Percentiles rank a stretch among this genome's conserved stretches.
phyloP scores from a whole-genome alignment of 2,888 invertebrate genomes.

The Meiosimyza platycephala region DNA sequence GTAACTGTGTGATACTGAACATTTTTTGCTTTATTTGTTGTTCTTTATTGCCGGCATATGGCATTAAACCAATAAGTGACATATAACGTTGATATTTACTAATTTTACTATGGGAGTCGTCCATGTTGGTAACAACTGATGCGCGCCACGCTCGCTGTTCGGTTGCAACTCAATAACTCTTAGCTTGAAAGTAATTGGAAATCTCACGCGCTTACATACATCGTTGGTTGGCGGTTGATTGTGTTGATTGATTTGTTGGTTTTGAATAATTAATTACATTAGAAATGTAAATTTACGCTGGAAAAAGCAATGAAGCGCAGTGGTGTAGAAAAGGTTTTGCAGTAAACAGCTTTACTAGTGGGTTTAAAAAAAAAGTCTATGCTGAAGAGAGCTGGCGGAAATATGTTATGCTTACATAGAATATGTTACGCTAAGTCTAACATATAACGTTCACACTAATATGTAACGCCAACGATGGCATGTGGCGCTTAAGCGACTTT shows the following conservation, averaged over 20 bases:
- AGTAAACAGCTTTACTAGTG: too few species aligned
- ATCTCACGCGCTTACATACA: not conserved
- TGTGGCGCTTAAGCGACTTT: too few species aligned
- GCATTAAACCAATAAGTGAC: slow-evolving; percentile 54
- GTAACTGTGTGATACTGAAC: slow-evolving; percentile 44
- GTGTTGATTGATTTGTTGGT: not conserved
- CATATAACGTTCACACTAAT: too few species aligned
- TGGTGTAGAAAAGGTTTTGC: too few species aligned
- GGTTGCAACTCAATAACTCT: not conserved
- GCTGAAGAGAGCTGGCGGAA: too few species aligned
- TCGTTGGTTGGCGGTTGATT: not conserved
- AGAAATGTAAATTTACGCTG: too few species aligned
- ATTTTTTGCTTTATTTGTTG: slow-evolving; percentile 47
- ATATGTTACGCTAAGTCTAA: too few species aligned
- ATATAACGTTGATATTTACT: slow-evolving; percentile 4
- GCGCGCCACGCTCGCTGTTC: not conserved
- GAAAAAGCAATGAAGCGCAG: too few species aligned
- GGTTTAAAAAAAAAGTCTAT: too few species aligned
- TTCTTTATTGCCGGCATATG: slow-evolving; percentile 44
- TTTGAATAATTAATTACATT: slow-evolving; percentile 13
- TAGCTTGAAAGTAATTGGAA: not conserved
- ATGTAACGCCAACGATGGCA: too few species aligned
- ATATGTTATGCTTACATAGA: too few species aligned
- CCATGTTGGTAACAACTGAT: not conserved
- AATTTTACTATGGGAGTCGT: not conserved